Percentiles rank a stretch among this genome's conserved stretches.
Conservation (phyloP, 2,797 vertebrate species). For the Chrysolophus pictus region DNA sequence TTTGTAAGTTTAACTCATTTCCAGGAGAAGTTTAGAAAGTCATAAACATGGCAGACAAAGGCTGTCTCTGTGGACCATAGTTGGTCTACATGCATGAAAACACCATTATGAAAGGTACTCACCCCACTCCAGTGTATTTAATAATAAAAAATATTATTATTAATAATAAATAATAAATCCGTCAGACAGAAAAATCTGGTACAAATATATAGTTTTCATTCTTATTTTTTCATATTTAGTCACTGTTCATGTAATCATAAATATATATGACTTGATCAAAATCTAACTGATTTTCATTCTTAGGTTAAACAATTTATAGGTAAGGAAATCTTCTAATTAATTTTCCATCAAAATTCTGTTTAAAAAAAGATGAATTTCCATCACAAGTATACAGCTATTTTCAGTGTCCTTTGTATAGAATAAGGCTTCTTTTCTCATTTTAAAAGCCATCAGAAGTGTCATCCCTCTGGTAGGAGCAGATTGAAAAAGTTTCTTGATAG, state of each 20-base stretch:
- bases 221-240: neutral
- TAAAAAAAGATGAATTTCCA: neutral
- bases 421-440: neutral
- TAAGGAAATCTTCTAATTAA: neutral
- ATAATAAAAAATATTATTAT: neutral
- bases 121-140: neutral
- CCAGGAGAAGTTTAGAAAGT: neutral
- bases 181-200: neutral
- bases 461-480: constrained; percentile 24
- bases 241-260: neutral
- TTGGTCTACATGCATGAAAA: neutral
- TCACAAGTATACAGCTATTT: neutral
- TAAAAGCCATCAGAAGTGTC: constrained; percentile 6
- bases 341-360: neutral
- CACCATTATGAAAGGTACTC: neutral
- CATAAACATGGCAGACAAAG: neutral
- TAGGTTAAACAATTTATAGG: neutral
- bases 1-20: neutral
- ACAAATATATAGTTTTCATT: neutral
- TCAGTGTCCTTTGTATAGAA: neutral
- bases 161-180: neutral
- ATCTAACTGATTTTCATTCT: neutral
- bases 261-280: neutral
- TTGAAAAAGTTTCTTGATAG: constrained; percentile 7
- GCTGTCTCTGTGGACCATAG: neutral